Conservation (phyloP, 1,140 invertebrate species). For the Penaeus japonicus region DNA sequence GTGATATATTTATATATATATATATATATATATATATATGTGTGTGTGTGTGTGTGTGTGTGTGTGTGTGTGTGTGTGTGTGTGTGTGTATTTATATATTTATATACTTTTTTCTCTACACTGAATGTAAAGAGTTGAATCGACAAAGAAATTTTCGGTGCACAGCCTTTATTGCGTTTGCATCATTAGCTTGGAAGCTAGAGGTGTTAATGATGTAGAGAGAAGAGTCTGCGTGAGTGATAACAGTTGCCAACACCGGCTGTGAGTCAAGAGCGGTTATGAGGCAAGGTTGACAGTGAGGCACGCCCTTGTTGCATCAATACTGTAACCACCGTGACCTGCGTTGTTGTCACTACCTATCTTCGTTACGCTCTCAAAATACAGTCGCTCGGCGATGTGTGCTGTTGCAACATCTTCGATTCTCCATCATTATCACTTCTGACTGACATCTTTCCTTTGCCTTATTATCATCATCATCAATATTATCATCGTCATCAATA, state of each 20-base stretch:
- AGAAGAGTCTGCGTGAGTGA: neutral
- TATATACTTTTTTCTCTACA: neutral
- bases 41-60: neutral
- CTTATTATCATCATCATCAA: no score
- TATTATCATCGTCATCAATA: no score
- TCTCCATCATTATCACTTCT: no score
- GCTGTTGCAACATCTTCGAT: no score
- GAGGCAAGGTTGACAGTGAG: neutral
- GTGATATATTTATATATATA: neutral
- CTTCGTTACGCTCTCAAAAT: neutral
- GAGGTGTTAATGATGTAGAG: no score
- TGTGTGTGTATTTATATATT: neutral
- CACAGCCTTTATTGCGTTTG: no score
- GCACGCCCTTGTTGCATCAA: neutral
- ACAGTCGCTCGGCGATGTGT: no score
- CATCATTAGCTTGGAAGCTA: no score
- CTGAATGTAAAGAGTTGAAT: no score
- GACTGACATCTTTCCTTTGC: no score
- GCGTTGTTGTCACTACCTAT: neutral
- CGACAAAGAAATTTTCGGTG: no score
- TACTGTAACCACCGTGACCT: neutral
- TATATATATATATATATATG: neutral
- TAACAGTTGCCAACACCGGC: neutral
- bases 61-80: neutral
- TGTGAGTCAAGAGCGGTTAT: neutral